Evolutionary conservation across 1,140 invertebrate species (phyloP), one percentile per base, ranked within the genome.

Genomic region (Carcinoscorpius rotundicauda): DNA sequence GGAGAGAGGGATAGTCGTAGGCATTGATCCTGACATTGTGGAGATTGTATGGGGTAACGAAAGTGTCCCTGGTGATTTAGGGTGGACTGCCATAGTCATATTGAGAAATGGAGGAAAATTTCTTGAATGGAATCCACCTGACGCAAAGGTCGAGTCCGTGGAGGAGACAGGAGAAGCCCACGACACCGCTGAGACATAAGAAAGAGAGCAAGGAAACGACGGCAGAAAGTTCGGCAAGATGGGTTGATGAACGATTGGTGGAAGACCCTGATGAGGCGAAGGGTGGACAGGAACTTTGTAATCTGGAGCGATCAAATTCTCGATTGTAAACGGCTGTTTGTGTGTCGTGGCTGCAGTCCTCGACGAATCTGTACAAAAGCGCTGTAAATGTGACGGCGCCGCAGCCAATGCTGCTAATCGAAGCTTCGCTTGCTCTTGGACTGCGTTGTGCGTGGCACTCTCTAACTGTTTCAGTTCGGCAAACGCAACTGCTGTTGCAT

Each of bases 271-370:
- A 58, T 58, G 49, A 49, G 49, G 29, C 48, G 3, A 70, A 66
- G n/a, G 68, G 29, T 29, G 29, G 29, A 29, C 29, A 72, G 64
- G 87, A 84, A 0, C 86, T 86, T 48, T 68, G 10, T 63, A 56
- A 56, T 68, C 74, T 3, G 76, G 73, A 3, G 75, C 87, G 58
- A 94, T 89, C 50, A 94, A 83, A 72, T 89, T 90, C 74, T 92
- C 91, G 72, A 93, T 94, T 29, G 89, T 92, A 70, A 81, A 81
- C 5, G 78, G 75, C 59, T 79, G 76, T 68, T 80, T 79, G 64
- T 66, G 59, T 58, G 66, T 74, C 75, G 64, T 52, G 9, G 61
- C 60, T 56, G 58, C 52, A 6, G 64, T 60, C 4, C 64, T 60
- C 48, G 58, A n/a, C 4, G 61, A 62, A 11, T 61, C 64, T 8